Evolutionary conservation across 2,113 vertebrate genomes (phyloP).

Genomic region (Oceanodroma tethys): DNA sequence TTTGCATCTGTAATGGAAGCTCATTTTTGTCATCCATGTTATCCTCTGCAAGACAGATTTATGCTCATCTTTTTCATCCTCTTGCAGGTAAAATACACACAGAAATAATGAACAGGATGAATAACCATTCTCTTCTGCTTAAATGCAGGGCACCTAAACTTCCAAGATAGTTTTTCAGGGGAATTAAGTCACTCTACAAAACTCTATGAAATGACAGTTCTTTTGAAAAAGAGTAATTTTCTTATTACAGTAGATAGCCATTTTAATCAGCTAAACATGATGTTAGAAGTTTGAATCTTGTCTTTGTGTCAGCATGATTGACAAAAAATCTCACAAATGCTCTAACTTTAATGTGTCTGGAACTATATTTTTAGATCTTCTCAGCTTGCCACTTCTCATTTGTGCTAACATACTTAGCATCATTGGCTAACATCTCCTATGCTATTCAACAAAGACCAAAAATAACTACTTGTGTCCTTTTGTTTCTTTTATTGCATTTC

Average conservation of each 20-base stretch:
- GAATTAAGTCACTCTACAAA: neutral
- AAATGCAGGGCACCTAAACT: neutral
- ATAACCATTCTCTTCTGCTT: neutral
- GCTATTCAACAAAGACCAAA: neutral
- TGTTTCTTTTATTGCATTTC: neutral
- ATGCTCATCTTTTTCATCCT: neutral
- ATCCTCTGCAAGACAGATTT: neutral
- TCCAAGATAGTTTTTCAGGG: neutral
- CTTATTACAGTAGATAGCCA: neutral
- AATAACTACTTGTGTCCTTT: neutral
- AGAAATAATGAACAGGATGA: neutral
- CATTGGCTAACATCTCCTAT: neutral
- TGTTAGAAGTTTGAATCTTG: neutral
- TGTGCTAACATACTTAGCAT: neutral
- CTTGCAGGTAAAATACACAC: neutral
- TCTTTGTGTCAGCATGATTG: neutral
- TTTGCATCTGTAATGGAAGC: neutral
- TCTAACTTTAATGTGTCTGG: neutral
- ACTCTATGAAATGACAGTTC: neutral
- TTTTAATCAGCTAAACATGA: constrained; percentile 3
- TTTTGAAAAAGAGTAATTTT: constrained; percentile 30
- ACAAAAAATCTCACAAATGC: neutral
- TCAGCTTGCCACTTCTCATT: neutral
- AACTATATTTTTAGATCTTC: neutral
- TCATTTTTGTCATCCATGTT: neutral